These are phyloP conservation scores for Boleophthalmus pectinirostris DNA, from an alignment of 2,113 vertebrate genomes.

Conservation along the genomic window DNA sequence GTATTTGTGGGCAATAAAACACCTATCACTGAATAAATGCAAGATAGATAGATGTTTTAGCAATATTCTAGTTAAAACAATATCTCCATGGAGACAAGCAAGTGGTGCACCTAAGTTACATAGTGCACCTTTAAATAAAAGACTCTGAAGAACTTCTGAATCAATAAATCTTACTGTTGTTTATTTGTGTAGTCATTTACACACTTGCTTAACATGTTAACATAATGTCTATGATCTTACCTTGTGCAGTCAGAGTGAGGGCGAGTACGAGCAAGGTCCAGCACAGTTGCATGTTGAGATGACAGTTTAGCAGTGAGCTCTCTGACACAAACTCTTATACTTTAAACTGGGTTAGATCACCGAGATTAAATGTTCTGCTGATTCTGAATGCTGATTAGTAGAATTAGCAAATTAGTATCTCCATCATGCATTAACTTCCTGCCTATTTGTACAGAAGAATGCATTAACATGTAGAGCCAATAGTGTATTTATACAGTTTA, in stretches of 20 bases:
- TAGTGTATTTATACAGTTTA: too few relatives aligned
- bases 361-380: background rate
- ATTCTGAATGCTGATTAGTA: background rate
- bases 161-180: background rate
- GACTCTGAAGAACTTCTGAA: background rate
- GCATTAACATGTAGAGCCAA: background rate
- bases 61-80: too few relatives aligned
- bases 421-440: background rate
- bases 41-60: too few relatives aligned
- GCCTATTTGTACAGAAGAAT: background rate
- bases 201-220: background rate
- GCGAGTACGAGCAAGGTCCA: conserved; percentile 26
- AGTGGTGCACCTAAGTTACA: too few relatives aligned
- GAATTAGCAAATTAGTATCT: background rate
- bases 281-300: conserved; percentile 35
- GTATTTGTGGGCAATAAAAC: too few relatives aligned
- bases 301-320: conserved; percentile 13
- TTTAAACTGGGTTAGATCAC: background rate
- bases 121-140: background rate
- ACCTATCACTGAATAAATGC: too few relatives aligned
- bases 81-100: too few relatives aligned
- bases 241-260: conserved; percentile 37
- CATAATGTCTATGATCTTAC: conserved; percentile 32
- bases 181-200: background rate
- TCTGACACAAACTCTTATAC: background rate